Base-by-base conservation (phyloP, 2,797 vertebrate species). In the Ceryle rudis region DNA sequence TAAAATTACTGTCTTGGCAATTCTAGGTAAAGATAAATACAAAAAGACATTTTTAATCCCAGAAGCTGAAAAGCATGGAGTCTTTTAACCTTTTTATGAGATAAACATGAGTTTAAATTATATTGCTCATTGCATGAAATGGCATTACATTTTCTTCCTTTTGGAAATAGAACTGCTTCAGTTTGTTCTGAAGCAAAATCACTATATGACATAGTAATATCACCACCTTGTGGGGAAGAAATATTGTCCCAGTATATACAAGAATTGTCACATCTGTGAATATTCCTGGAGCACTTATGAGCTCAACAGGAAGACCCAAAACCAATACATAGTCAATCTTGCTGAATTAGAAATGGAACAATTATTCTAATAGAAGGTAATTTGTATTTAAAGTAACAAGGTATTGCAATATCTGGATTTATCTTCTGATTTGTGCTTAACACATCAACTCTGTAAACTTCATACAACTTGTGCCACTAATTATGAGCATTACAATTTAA, bases 161-260 rank as follows among this genome's bases (percentile, higher is more conserved):
- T 77, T 71, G 14, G 39, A 73, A 86, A 72, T 47, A 52, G 51
- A 84, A 29, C 6, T 37, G 22, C 19, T 81, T 57, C 33, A 31
- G 6, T 58, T 26, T 1, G 6, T 58, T 26, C 26, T 60, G 66
- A 72, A 39, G 25, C 21, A 74, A 69, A 86, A 54, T n/a, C 18
- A 4, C 13, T 47, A 5, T 65, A 52, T 26, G 28, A 18, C 33
- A 81, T 55, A 88, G 79, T 60, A 81, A 97, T 65, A 92, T 65
- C 72, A 77, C 97, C 97, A 94, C 82, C 95, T 92, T 78, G 96
- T 97, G 97, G 96, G 25, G 22, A 89, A 52, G 41, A 93, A 90
- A 28, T 25, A 3, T 4, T 4, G 4, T 60, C 20, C 26, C 52
- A 60, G 31, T 2, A 10, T 7, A 2, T 69, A 41, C 28, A 78